phyloP scores from a whole-genome alignment of 2,888 invertebrate genomes.

The Agriopis marginaria region DNA sequence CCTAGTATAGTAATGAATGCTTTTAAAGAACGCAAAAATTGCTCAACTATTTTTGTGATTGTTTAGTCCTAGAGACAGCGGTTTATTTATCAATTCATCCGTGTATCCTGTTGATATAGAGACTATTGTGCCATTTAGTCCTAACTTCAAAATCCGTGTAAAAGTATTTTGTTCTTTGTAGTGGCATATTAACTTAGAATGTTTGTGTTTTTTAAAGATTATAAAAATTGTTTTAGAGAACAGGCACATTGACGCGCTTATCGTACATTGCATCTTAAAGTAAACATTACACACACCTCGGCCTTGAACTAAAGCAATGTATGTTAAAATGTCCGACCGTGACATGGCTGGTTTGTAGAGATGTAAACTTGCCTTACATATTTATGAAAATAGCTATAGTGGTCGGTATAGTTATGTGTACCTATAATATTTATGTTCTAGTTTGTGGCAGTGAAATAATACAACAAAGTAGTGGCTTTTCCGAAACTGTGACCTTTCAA shows the following conservation, averaged over 20 bases:
- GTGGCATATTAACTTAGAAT: too few species aligned
- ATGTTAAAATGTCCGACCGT: conserved; percentile 42
- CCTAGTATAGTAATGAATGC: conserved; percentile 17
- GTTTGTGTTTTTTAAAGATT: too few species aligned
- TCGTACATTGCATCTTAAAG: conserved; percentile 36
- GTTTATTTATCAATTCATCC: conserved; percentile 1
- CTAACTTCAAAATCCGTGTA: too few species aligned
- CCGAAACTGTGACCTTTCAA: too few species aligned
- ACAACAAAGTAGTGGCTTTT: too few species aligned
- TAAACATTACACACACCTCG: conserved; percentile 35
- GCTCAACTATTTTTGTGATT: conserved; percentile 14
- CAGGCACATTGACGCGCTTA: not conserved
- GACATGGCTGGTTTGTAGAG: conserved; percentile 37
- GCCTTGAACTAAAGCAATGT: conserved; percentile 41
- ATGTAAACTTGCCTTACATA: conserved; percentile 4
- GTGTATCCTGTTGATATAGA: not conserved
- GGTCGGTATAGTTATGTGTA: not conserved
- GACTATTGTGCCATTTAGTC: too few species aligned
- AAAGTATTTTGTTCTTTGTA: too few species aligned
- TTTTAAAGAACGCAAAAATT: conserved; percentile 26
- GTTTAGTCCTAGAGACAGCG: not conserved
- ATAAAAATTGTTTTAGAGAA: too few species aligned
- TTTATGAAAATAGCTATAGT: not conserved
- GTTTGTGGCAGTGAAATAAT: too few species aligned
- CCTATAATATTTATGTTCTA: too few species aligned